Conservation (phyloP, 1,140 invertebrate genomes). For the Drosophila neocordata region DNA sequence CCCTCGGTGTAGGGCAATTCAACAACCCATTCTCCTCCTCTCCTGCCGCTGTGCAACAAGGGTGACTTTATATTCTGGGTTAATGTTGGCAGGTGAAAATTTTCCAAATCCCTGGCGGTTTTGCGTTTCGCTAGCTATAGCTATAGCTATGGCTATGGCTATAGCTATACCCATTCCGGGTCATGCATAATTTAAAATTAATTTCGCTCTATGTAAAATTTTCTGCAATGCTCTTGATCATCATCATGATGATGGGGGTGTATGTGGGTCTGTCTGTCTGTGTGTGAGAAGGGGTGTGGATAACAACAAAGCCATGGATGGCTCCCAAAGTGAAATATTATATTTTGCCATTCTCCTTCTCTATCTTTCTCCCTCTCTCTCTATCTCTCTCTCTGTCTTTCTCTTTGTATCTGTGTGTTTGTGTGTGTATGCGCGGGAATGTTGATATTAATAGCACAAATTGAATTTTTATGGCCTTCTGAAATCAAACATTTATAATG, state of each 20-base stretch:
- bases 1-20: not conserved
- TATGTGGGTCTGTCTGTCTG: not conserved
- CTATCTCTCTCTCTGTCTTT: not conserved
- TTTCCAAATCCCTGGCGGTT: constrained; percentile 74
- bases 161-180: constrained; percentile 36
- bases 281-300: constrained; percentile 1
- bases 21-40: not conserved
- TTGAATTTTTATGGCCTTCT: constrained; percentile 70
- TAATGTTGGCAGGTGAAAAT: constrained; percentile 78
- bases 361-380: not conserved
- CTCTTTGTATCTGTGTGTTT: not conserved
- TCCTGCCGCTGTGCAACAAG: not conserved
- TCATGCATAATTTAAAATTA: constrained; percentile 82
- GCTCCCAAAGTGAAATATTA: constrained; percentile 54
- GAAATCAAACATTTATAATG: constrained; percentile 47
- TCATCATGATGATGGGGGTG: not conserved
- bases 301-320: constrained; percentile 7
- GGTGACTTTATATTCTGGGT: constrained; percentile 51
- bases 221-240: constrained; percentile 42
- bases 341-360: constrained; percentile 44
- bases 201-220: constrained; percentile 75
- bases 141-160: constrained; percentile 1
- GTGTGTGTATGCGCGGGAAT: constrained; percentile 44
- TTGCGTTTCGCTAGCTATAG: constrained; percentile 37
- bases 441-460: constrained; percentile 66